Conservation (phyloP, 1,140 invertebrate species). For the Steinernema khuongi region DNA sequence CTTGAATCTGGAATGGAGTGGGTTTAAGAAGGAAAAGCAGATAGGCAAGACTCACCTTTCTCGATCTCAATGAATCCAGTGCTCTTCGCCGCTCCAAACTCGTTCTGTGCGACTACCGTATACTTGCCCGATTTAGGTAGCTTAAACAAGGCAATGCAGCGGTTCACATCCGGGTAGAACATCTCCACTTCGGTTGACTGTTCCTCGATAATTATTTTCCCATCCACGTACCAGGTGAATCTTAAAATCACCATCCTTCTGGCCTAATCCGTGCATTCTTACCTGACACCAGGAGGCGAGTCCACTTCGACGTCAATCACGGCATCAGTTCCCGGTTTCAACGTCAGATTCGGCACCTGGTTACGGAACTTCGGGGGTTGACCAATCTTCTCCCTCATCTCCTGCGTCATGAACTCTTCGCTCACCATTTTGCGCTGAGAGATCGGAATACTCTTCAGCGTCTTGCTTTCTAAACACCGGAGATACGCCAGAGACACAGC, state of each 20-base stretch:
- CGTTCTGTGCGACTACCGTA: slow-evolving; percentile 54
- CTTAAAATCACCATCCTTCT: slow-evolving; percentile 25
- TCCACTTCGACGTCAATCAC: slow-evolving; percentile 56
- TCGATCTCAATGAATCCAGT: slow-evolving; percentile 50
- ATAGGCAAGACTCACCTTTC: slow-evolving; percentile 31
- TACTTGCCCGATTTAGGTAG: slow-evolving; percentile 46
- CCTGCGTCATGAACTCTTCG: slow-evolving; percentile 24
- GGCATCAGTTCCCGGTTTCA: slow-evolving; percentile 40
- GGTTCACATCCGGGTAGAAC: slow-evolving; percentile 46
- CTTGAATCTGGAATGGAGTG: neutral
- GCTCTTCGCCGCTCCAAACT: slow-evolving; percentile 48
- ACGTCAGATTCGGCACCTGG: slow-evolving; percentile 48
- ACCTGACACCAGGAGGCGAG: slow-evolving; percentile 36
- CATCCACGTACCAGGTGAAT: slow-evolving; percentile 55
- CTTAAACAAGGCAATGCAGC: slow-evolving; percentile 53
- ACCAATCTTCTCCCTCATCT: slow-evolving; percentile 9
- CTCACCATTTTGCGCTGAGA: slow-evolving; percentile 13
- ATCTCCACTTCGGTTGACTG: slow-evolving; percentile 39
- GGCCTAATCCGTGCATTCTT: neutral
- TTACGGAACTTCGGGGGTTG: slow-evolving; percentile 23
- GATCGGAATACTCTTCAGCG: slow-evolving; percentile 20
- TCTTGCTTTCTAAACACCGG: slow-evolving; percentile 15
- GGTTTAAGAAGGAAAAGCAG: slow-evolving; percentile 9
- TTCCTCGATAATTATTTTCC: slow-evolving; percentile 34
- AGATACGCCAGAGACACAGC: neutral